These are phyloP conservation scores for Campoletis raptor DNA, from an alignment of 2,888 invertebrate genomes.

Conservation along the genomic window DNA sequence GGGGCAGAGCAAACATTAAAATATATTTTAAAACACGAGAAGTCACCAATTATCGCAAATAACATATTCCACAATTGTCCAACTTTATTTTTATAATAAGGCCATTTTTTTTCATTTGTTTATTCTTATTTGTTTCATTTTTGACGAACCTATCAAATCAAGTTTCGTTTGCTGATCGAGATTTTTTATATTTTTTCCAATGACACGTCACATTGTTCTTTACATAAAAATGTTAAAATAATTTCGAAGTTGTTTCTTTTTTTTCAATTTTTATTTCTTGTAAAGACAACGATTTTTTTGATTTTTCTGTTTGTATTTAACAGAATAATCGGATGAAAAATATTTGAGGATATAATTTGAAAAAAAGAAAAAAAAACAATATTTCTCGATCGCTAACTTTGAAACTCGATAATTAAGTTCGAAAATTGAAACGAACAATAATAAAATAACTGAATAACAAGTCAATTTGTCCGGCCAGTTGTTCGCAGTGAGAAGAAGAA, in stretches of 20 bases:
- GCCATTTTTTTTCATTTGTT: constrained; percentile 29
- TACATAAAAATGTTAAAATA: background rate
- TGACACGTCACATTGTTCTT: background rate
- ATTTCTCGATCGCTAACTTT: constrained; percentile 11
- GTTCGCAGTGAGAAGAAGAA: constrained; percentile 68
- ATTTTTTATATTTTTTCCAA: constrained; percentile 7
- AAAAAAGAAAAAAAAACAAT: background rate
- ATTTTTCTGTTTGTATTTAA: background rate
- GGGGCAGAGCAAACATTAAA: constrained; percentile 78
- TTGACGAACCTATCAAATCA: constrained; percentile 7
- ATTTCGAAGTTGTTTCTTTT: background rate
- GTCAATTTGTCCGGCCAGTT: constrained; percentile 75
- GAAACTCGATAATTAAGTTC: background rate
- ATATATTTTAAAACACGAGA: constrained; percentile 76
- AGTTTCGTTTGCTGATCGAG: constrained; percentile 13
- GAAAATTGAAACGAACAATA: background rate
- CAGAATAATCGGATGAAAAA: background rate
- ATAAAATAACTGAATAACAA: constrained; percentile 39
- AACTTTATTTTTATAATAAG: constrained; percentile 54
- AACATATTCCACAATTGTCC: constrained; percentile 70
- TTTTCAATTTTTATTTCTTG: too few species aligned
- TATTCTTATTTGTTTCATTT: background rate
- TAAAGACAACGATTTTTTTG: background rate
- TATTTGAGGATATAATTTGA: background rate
- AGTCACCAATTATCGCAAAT: constrained; percentile 81